Base-by-base conservation (phyloP, 2,113 vertebrate genomes). In the Glareola pratincola region DNA sequence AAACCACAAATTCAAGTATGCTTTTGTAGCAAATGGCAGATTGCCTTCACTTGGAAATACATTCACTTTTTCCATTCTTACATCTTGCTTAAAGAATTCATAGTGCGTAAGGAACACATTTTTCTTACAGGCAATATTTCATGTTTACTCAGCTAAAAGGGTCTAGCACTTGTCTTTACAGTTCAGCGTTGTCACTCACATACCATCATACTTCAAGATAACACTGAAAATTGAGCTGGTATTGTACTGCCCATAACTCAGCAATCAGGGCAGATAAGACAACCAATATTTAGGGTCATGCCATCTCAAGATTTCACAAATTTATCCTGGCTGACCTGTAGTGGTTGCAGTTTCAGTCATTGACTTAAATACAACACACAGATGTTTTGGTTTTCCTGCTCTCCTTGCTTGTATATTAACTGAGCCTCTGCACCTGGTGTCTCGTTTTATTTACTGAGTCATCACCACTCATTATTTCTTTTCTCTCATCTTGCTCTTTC, bases 391-490 rank as follows among this genome's bases (percentile, higher is more conserved):
- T 4, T 90, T 95, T 88, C 57, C 92, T 88, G 41, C 73, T 94
- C 45, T 62, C 73, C 72, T 92, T 94, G 66, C 85, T 92, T 48
- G n/a, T 45, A 26, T 34, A 92, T 93, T 93, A 94, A 95, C 74
- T 90, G 54, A 92, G 84, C 66, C 50, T 93, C 89, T 96, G 90
- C 90, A 96, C 82, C 95, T 97, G 96, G 37, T 93, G 85, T 80
- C 92, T 96, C 82, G 60, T n/a, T 59, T 91, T 23, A 76, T 88
- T 86, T 94, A 86, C 37, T 76, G 54, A 32, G 36, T 92, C 69
- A 87, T 67, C 29, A 34, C 36, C 7, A 9, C 53, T 96, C 37
- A 47, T 77, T 92, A 54, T 71, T 75, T 96, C 77, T 94, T 94
- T 87, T 54, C 50, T 96, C 82, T 45, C 23, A 23, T 7, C 37